A percentile compares a stretch with the other conserved stretches of the same genome.
These are phyloP conservation scores for Monodelphis domestica DNA, from an alignment of 2,797 vertebrate genomes.

Conservation along the genomic window DNA sequence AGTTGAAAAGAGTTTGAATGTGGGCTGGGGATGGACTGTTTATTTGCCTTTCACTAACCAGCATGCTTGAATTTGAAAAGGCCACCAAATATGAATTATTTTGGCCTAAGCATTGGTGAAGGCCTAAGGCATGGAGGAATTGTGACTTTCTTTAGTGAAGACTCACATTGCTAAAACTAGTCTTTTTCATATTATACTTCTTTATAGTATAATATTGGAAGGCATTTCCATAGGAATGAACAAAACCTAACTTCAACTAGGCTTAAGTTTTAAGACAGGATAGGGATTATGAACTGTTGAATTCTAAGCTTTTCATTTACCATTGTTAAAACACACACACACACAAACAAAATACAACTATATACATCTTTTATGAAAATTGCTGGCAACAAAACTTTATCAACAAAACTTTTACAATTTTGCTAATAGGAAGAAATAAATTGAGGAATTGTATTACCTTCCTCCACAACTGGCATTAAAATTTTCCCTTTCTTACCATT, in stretches of 20 bases:
- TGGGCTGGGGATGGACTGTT: neutral
- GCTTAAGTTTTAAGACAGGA: neutral
- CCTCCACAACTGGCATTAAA: neutral
- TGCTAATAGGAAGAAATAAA: constrained; percentile 38
- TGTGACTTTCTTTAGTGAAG: neutral
- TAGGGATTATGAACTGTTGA: neutral
- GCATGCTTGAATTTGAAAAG: neutral
- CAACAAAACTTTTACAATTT: constrained; percentile 51
- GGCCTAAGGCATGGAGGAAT: neutral
- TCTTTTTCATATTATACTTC: neutral
- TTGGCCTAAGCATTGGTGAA: neutral
- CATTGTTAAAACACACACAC: neutral
- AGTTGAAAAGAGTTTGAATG: neutral
- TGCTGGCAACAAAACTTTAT: neutral
- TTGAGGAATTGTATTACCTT: neutral
- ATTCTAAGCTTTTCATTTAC: neutral
- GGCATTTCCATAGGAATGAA: neutral
- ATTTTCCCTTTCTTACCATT: neutral
- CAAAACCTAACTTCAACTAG: neutral
- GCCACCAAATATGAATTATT: neutral
- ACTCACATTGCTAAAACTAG: neutral
- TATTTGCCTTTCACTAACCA: neutral
- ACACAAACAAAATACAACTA: neutral
- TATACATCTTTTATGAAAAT: neutral
- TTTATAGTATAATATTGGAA: neutral